These are phyloP conservation scores for Sparus aurata DNA, from an alignment of 2,797 vertebrate species.

Conservation along the genomic window DNA sequence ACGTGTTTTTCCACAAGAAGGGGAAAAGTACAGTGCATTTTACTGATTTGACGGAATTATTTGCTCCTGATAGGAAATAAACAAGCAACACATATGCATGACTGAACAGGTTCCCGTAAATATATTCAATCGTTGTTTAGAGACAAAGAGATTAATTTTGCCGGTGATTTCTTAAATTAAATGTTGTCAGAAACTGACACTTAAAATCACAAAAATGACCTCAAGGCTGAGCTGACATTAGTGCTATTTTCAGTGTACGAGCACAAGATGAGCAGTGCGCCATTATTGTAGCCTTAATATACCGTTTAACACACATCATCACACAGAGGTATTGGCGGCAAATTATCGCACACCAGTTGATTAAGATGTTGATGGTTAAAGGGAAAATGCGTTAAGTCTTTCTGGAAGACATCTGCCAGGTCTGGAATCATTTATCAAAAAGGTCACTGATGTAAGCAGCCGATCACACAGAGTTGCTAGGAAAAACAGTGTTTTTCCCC, in stretches of 20 bases:
- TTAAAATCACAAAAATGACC: background rate
- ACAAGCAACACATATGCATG: background rate
- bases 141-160: background rate
- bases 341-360: background rate
- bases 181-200: background rate
- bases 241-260: background rate
- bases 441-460: conserved; percentile 8
- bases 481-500: too few species aligned
- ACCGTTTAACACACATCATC: background rate
- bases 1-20: background rate
- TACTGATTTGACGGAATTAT: background rate
- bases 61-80: conserved; percentile 7
- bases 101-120: background rate
- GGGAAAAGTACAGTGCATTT: background rate
- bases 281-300: background rate
- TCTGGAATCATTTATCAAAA: conserved; percentile 26
- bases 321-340: background rate
- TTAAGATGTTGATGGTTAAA: conserved; percentile 3
- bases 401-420: background rate
- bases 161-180: background rate
- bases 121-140: background rate
- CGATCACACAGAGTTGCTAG: too few species aligned
- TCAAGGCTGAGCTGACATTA: background rate
- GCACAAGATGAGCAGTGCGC: too few species aligned
- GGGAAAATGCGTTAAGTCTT: background rate